Base-by-base conservation (phyloP, 2,888 invertebrate genomes). In the Tetropium fuscum region DNA sequence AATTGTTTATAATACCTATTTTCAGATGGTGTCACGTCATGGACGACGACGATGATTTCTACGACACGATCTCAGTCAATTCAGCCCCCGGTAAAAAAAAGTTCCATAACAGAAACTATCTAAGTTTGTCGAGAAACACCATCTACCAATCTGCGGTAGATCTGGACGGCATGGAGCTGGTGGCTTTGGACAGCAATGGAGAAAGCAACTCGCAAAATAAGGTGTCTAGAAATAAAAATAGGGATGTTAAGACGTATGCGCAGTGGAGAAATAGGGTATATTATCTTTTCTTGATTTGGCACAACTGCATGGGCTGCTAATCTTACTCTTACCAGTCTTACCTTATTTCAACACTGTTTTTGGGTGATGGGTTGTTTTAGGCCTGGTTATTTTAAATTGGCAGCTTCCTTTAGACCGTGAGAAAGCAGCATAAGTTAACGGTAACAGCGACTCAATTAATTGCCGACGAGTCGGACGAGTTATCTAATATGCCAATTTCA, bases 251-350 rank as follows among this genome's bases (percentile, higher is more conserved):
- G 80, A 85, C 86, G 75, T 86, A 86, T 82, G 82, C 83, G 81
- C 85, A 86, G 83, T 86, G 86, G 86, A 85, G 84, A 83, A 82
- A 84, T 83, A 84, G 85, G 86, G 86, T 86, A 86, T 80, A 74
- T 71, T 66, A 53, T 61, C 64, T 53, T 57, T 53, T 60, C 51
- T 60, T 51, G 51, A 25, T 47, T 54, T 57, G 40, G 55, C 55
- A 55, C 55, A 47, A 27, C 15, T 45, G 55, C 55, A 55, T 55
- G 55, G 19, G 8, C 41, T 45, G 34, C 54, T 45, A 43, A 53
- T 43, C 34, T 43, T 34, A n/a, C 20, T 41, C 18, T 32, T 27
- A n/a, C 34, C 27, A 19, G 53, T 55, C 59, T 67, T 71, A 70
- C 73, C 74, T 72, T 75, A 70, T 73, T 72, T 74, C 73, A 60